Base-by-base conservation (phyloP, 1,140 invertebrate genomes). In the Macrobrachium nipponense region DNA sequence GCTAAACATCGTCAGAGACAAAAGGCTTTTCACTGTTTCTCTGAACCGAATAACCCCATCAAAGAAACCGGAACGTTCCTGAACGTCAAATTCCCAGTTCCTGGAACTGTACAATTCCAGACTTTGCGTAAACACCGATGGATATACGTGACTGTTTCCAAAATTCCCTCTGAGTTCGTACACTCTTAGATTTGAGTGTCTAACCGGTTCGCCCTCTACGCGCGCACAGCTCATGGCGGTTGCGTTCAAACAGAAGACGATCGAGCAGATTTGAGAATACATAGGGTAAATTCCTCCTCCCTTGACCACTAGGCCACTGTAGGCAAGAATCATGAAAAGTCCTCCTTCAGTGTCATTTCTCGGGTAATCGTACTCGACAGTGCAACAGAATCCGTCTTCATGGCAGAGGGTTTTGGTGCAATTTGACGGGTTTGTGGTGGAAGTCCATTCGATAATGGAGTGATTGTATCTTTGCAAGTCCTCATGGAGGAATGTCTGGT, bases 241-340 rank as follows among this genome's bases (percentile, higher is more conserved):
- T 59, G 81, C 61, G 36, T 51, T 82, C 11, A 81, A 36, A 59
- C 87, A 88, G 59, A 64, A 86, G 15, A 88, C 87, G 15, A 88
- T 64, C 5, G 81, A 68, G 23, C 87, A 88, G 6, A 82, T 80
- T 27, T 88, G 82, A 17, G 79, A 86, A 76, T 64, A 88, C 80
- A 88, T 85, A 15, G 18, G 36, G 58, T 88, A 88, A 6, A 73
- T 72, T 7, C 87, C 87, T 5, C 23, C 51, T 0, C 87, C 87
- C 62, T 88, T 88, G 17, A 43, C 79, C 8, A 85, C 79, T 5
- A 86, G 59, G 10, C 87, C 87, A 64, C 77, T 88, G 73, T 88
- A 88, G 0, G 79, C 87, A 64, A 88, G 62, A 5, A 88, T 43
- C 87, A 86, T 62, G 80, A 82, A 88, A 10, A 44, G 59, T 6